Conservation (phyloP, 2,888 invertebrate genomes). For the Falcaria lacertinaria region DNA sequence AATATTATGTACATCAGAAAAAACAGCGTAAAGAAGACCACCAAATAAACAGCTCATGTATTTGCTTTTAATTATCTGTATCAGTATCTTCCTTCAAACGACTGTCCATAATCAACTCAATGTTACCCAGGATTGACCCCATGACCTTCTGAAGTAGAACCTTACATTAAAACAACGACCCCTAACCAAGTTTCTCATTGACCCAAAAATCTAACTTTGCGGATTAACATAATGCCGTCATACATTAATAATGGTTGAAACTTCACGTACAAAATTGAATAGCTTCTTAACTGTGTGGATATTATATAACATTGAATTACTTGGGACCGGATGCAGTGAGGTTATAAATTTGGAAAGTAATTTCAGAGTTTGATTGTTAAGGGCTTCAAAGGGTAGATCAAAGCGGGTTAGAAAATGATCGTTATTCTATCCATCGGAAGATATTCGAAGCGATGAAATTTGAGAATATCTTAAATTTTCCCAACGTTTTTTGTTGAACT, state of each 20-base stretch:
- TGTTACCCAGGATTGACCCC: too few species aligned
- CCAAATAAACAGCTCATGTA: too few species aligned
- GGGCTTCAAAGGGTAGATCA: neutral
- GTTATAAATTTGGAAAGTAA: conserved; percentile 1
- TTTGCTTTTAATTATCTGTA: too few species aligned
- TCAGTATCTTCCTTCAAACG: too few species aligned
- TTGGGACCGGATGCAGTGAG: neutral
- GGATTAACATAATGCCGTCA: neutral
- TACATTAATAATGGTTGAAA: neutral
- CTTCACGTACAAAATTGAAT: neutral
- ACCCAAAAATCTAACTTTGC: neutral
- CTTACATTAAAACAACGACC: neutral
- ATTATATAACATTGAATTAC: conserved; percentile 1
- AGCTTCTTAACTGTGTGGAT: neutral
- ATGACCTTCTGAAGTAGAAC: neutral
- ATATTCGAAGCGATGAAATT: too few species aligned
- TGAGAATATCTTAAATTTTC: too few species aligned
- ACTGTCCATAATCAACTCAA: too few species aligned
- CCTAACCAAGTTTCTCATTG: neutral
- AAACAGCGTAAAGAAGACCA: too few species aligned
- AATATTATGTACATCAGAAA: too few species aligned
- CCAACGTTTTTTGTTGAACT: too few species aligned
- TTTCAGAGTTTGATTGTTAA: conserved; percentile 1
- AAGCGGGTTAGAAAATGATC: neutral
- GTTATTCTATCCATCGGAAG: neutral